Evolutionary conservation across 2,888 invertebrate species (phyloP), one percentile per base, ranked within the genome.

Genomic region (Erebia palarica): DNA sequence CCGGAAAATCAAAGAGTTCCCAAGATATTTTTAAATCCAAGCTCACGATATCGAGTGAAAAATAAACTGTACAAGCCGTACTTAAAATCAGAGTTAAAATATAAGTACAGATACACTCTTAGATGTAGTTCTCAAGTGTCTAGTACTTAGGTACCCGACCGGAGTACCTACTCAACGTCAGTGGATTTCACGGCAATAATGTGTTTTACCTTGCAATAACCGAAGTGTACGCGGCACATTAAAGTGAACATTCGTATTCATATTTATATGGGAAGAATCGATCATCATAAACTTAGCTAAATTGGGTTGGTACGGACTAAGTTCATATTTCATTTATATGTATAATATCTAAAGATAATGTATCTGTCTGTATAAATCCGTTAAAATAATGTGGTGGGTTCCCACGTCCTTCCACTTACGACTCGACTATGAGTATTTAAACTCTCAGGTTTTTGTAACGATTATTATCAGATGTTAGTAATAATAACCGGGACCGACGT

Each of bases 181-280:
- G 47, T 67, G 36, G 53, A 27, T 66, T 51, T 72, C 66, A 58
- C 27, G 57, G 13, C 18, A 57, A 67, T 36, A 59, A 69, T 57
- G 53, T 64, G 14, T 61, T 68, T 65, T 57, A 70, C 70, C 70
- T 73, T 73, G 65, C 27, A 47, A 65, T 44, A 65, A 51, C 59
- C 27, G 53, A 36, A 14, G 60, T 53, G 53, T 55, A 55, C 55
- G 44, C n/a, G 36, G 36, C 55, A 36, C 65, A 75, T 76, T 66
- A 74, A 75, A 75, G 68, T 44, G 59, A 49, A 69, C 64, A 73
- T 69, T 68, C 21, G 57, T 66, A 65, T 72, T 72, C 36, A 36
- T 36, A 36, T 36, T 36, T 36, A 36, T 36, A 69, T 49, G 64
- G 27, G 27, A 67, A 21, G 59, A 64, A 75, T 76, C 72, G 73